Evolutionary conservation across 2,797 vertebrate species (phyloP).

Genomic region (Masticophis lateralis): DNA sequence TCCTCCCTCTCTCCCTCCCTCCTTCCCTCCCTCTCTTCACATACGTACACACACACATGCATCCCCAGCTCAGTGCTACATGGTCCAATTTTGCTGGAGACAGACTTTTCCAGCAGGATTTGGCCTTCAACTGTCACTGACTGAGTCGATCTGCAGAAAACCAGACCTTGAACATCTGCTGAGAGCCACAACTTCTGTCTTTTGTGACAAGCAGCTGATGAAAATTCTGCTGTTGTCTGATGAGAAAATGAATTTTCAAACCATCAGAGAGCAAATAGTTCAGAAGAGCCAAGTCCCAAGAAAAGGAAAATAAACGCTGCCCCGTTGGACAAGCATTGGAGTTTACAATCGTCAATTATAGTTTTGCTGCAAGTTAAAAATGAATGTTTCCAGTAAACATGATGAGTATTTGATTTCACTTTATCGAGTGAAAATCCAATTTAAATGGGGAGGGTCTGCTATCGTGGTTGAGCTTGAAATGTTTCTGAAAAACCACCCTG

Average conservation of each 20-base stretch:
- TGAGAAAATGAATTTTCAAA: constrained; percentile 63
- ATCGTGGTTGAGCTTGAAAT: constrained; percentile 66
- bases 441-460: constrained; percentile 62
- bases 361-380: constrained; percentile 56
- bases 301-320: constrained; percentile 60
- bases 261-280: constrained; percentile 55
- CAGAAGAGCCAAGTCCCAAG: constrained; percentile 44
- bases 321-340: constrained; percentile 60
- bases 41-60: background rate
- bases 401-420: constrained; percentile 67
- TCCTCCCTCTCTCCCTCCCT: too few species aligned
- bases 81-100: constrained; percentile 22
- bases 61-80: constrained; percentile 23
- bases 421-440: constrained; percentile 66
- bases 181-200: constrained; percentile 2
- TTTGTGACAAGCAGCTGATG: constrained; percentile 45
- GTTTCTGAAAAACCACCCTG: constrained; percentile 60
- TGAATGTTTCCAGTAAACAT: constrained; percentile 64
- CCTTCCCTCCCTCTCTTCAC: too few species aligned
- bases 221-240: constrained; percentile 53
- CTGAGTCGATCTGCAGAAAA: constrained; percentile 9
- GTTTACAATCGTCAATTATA: constrained; percentile 54
- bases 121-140: constrained; percentile 17
- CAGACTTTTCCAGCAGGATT: constrained; percentile 19
- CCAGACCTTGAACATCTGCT: constrained; percentile 33